Base-by-base conservation (phyloP, 2,888 invertebrate species). In the Nomada goodeniana region DNA sequence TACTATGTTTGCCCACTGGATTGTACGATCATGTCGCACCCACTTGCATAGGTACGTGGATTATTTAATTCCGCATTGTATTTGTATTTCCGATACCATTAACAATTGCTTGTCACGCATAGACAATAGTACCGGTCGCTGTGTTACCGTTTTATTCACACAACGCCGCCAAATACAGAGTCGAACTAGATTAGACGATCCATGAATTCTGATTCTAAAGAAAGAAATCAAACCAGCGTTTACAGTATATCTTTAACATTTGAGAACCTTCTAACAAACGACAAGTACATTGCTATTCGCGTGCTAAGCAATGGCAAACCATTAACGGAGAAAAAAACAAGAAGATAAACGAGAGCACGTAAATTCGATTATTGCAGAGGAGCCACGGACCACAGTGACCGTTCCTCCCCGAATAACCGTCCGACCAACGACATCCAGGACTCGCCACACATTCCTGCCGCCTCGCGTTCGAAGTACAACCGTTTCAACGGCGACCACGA, bases 11-110 rank as follows among this genome's bases (percentile, higher is more conserved):
- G 71, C 95, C 96, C 15, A 96, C 95, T 65, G 98, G 98, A 0
- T 95, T 96, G 79, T 98, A 98, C 95, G 97, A 98, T 91, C 96
- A 96, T 71, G 94, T 96, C 0, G 94, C 97, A 64, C 98, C 98
- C 0, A 95, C 95, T 65, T 98, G 98, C 92, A 95, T 95, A 92
- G 95, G 97, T 96, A 94, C 1, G 47, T 4, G 0, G 20, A 65
- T 44, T 10, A 20, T 29, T 18, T 9, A 13, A 26, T 57, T 55
- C 9, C 9, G 10, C 52, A 13, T 13, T n/a, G 18, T 0, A 7
- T n/a, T 7, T 3, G 52, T 36, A 52, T n/a, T 15, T 52, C 4
- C 52, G 52, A 52, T 52, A n/a, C 18, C 15, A 52, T 7, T 52
- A 7, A 52, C n/a, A 15, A 18, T 52, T 18, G 15, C n/a, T n/a